Evolutionary conservation across 2,797 vertebrate species (phyloP).

Genomic region (Danio albolineatus): DNA sequence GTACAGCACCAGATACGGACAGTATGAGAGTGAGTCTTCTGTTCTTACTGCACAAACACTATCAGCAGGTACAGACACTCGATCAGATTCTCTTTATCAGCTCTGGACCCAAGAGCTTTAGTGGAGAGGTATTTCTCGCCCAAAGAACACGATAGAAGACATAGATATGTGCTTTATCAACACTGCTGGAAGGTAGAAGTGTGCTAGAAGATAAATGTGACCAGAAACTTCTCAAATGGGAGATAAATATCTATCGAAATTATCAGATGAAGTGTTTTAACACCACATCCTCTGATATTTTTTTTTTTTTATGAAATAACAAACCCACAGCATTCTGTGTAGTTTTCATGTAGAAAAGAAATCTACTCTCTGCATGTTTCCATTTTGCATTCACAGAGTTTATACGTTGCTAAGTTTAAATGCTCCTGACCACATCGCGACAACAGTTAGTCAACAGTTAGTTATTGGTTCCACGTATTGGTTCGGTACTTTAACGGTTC

Average conservation of each 20-base stretch:
- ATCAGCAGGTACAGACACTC: not conserved
- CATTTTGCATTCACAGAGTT: no score
- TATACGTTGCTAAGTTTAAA: no score
- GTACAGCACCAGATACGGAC: conserved; percentile 73
- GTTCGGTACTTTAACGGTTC: no score
- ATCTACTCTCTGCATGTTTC: no score
- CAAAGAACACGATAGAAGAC: conserved; percentile 4
- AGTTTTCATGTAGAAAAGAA: no score
- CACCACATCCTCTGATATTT: not conserved
- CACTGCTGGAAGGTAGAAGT: not conserved
- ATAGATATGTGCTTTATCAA: not conserved
- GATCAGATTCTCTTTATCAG: conserved; percentile 5
- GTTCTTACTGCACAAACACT: not conserved
- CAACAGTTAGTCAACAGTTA: no score
- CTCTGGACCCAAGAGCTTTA: conserved; percentile 1
- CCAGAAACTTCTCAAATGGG: not conserved
- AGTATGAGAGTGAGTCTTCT: conserved; percentile 73
- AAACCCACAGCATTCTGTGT: no score
- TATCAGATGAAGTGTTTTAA: not conserved
- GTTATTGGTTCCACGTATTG: no score
- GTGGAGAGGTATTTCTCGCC: not conserved
- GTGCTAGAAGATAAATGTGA: not conserved
- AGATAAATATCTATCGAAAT: not conserved
- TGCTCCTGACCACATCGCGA: no score
- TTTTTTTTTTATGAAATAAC: not conserved